These are phyloP conservation scores for Falco columbarius DNA, from an alignment of 2,797 vertebrate species.

Conservation along the genomic window DNA sequence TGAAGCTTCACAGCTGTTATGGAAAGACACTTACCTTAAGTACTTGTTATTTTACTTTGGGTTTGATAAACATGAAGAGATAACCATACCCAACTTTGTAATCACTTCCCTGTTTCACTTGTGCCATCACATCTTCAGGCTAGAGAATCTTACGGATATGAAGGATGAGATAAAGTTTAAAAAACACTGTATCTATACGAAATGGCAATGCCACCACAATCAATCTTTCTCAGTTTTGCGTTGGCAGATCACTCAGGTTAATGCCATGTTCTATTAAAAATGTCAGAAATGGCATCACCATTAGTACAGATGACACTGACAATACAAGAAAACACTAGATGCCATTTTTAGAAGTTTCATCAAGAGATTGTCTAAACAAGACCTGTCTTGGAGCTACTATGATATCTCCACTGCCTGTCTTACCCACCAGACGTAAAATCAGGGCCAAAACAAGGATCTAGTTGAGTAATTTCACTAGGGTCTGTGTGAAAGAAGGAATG, in stretches of 20 bases:
- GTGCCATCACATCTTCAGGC: not conserved
- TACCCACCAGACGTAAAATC: not conserved
- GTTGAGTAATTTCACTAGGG: not conserved
- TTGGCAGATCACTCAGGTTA: not conserved
- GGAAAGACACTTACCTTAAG: not conserved
- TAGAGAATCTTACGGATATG: not conserved
- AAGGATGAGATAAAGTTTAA: not conserved
- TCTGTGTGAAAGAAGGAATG: not conserved
- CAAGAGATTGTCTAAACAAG: not conserved
- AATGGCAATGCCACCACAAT: not conserved
- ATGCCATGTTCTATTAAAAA: not conserved
- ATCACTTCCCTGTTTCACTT: not conserved
- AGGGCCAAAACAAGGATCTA: not conserved
- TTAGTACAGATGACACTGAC: not conserved
- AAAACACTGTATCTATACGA: accelerated
- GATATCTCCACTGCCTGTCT: not conserved
- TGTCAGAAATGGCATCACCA: not conserved
- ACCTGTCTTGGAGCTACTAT: not conserved
- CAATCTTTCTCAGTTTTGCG: not conserved
- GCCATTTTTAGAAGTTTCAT: not conserved
- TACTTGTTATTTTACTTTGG: not conserved
- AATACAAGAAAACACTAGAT: not conserved
- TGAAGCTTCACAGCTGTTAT: not conserved
- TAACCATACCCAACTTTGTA: not conserved
- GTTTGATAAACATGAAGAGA: not conserved